Conservation (phyloP, 2,888 invertebrate species). For the Cecidostiba fungosa region DNA sequence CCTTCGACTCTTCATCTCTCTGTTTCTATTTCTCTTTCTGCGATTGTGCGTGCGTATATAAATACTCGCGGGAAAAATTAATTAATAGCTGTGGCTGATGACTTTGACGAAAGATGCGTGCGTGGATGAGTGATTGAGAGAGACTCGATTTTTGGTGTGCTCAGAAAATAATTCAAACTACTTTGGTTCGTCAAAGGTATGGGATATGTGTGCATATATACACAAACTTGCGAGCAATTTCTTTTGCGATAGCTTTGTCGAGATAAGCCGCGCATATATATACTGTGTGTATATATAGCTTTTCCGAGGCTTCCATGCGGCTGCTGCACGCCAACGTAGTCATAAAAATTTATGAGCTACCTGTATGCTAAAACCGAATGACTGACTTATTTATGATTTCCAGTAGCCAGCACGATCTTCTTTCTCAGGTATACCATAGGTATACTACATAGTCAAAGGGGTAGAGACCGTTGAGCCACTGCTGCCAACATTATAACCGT, state of each 20-base stretch:
- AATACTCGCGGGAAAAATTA: conserved; percentile 38
- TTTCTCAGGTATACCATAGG: neutral
- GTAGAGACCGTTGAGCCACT: neutral
- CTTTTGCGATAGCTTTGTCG: conserved; percentile 7
- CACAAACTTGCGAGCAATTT: neutral
- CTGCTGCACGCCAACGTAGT: neutral
- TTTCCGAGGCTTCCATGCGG: neutral
- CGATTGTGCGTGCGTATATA: neutral
- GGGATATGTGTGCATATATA: neutral
- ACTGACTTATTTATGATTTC: conserved; percentile 50
- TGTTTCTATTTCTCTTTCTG: conserved; percentile 13
- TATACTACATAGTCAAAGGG: neutral
- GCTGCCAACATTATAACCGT: no score
- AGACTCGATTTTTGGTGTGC: neutral
- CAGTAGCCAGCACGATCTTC: conserved; percentile 17
- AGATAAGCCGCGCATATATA: neutral
- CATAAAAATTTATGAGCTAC: conserved; percentile 54
- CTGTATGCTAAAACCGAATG: conserved; percentile 32
- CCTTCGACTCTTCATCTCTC: conserved; percentile 13
- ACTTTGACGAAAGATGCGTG: conserved; percentile 4
- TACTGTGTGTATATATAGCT: no score
- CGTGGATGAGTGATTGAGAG: neutral
- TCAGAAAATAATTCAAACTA: neutral
- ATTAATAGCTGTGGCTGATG: conserved; percentile 13
- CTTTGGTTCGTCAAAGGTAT: neutral